Evolutionary conservation across 2,888 invertebrate species (phyloP).

Genomic region (Cryptocephalus moraei): DNA sequence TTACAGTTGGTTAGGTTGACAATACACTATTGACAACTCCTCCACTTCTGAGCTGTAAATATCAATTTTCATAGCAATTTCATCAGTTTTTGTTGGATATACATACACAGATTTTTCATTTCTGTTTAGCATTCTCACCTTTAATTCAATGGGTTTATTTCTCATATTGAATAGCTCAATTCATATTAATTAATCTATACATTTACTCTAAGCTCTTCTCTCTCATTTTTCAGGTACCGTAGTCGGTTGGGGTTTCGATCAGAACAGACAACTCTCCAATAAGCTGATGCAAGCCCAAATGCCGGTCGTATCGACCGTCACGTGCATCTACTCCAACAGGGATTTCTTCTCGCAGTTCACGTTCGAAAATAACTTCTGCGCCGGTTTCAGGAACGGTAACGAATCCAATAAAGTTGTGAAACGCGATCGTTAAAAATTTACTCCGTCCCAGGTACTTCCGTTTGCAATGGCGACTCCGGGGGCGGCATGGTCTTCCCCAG

Average conservation of each 20-base stretch:
- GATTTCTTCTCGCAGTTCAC: slow-evolving; percentile 52
- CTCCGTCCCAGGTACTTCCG: slow-evolving; percentile 42
- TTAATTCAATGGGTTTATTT: too few species aligned
- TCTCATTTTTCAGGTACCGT: slow-evolving; percentile 24
- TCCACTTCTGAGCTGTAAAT: too few species aligned
- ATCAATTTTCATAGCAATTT: too few species aligned
- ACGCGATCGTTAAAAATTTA: background rate
- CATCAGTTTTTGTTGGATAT: too few species aligned
- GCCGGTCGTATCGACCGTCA: slow-evolving; percentile 49
- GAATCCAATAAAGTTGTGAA: background rate
- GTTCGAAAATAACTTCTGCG: slow-evolving; percentile 45
- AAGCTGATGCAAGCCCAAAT: slow-evolving; percentile 47
- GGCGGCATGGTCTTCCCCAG: slow-evolving; percentile 35
- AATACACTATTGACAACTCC: too few species aligned
- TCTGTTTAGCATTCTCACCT: too few species aligned
- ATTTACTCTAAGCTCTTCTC: too few species aligned
- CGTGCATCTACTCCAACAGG: slow-evolving; percentile 49
- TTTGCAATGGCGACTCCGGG: slow-evolving; percentile 42
- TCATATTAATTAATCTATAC: too few species aligned
- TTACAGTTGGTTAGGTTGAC: too few species aligned
- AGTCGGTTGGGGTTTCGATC: slow-evolving; percentile 45
- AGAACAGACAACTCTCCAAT: slow-evolving; percentile 44
- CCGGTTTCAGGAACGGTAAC: slow-evolving; percentile 38
- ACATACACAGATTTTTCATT: too few species aligned
- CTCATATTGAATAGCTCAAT: too few species aligned